Percentiles rank a stretch among this genome's conserved stretches.
phyloP scores from a whole-genome alignment of 2,113 vertebrate species.

The Stegastes partitus region DNA sequence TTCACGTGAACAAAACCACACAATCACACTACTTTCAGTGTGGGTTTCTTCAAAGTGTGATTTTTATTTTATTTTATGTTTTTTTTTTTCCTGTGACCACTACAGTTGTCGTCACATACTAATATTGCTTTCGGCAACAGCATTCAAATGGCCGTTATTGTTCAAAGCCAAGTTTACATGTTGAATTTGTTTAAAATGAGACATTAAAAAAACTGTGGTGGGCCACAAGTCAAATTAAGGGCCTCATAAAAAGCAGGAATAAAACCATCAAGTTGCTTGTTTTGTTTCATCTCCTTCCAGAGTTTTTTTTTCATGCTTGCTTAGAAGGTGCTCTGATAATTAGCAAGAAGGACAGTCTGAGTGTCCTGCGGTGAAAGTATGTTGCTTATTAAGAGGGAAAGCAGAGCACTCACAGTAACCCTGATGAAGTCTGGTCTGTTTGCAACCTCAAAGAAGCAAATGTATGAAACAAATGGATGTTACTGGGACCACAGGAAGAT shows the following conservation, averaged over 20 bases:
- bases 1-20: background rate
- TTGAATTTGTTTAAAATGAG: slow-evolving; percentile 52
- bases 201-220: slow-evolving; percentile 55
- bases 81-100: background rate
- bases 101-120: background rate
- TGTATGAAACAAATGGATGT: slow-evolving; percentile 33
- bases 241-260: slow-evolving; percentile 63
- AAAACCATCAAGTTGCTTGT: slow-evolving; percentile 49
- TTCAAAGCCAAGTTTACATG: slow-evolving; percentile 52
- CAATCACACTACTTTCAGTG: background rate
- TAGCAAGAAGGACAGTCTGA: slow-evolving; percentile 70
- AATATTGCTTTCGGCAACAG: background rate
- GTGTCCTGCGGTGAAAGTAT: slow-evolving; percentile 73
- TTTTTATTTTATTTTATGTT: background rate
- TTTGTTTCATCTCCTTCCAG: slow-evolving; percentile 82
- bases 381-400: slow-evolving; percentile 75
- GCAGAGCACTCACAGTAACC: slow-evolving; percentile 45
- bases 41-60: background rate
- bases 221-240: slow-evolving; percentile 68
- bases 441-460: slow-evolving; percentile 30
- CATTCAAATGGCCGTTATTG: slow-evolving; percentile 40
- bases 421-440: slow-evolving; percentile 37
- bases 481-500: slow-evolving; percentile 29
- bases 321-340: slow-evolving; percentile 72
- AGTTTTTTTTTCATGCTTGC: slow-evolving; percentile 36